Conservation (phyloP, 2,888 invertebrate species). For the Invenusta paracnida region DNA sequence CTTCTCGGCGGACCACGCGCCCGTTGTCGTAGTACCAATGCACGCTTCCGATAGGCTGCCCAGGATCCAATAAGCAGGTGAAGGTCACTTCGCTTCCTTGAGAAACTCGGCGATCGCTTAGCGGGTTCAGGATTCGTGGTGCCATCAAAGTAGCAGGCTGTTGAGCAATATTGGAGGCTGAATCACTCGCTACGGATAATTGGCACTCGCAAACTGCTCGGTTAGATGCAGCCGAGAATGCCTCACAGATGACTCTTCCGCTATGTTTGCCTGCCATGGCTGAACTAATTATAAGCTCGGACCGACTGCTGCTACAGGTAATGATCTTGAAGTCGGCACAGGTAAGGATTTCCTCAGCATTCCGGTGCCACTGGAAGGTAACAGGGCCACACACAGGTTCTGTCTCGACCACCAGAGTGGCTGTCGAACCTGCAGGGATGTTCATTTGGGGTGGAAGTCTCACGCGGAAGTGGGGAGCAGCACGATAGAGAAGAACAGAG, state of each 20-base stretch:
- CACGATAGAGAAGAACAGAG: conserved; percentile 51
- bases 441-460: neutral
- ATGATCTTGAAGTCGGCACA: neutral
- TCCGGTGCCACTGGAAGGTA: neutral
- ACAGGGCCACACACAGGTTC: neutral
- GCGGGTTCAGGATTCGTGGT: neutral
- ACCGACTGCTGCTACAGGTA: neutral
- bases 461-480: neutral
- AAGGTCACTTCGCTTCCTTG: neutral
- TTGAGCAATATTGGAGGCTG: neutral
- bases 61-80: neutral
- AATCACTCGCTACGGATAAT: neutral
- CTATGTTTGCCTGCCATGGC: neutral
- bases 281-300: neutral
- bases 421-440: neutral
- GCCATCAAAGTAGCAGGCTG: neutral
- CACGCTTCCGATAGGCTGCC: neutral
- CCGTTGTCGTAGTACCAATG: neutral
- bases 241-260: neutral
- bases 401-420: neutral
- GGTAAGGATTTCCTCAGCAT: neutral
- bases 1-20: neutral
- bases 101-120: neutral
- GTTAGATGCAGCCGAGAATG: neutral
- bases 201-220: neutral